These are phyloP conservation scores for Molossus molossus DNA, from an alignment of 2,797 vertebrate species.

Conservation along the genomic window DNA sequence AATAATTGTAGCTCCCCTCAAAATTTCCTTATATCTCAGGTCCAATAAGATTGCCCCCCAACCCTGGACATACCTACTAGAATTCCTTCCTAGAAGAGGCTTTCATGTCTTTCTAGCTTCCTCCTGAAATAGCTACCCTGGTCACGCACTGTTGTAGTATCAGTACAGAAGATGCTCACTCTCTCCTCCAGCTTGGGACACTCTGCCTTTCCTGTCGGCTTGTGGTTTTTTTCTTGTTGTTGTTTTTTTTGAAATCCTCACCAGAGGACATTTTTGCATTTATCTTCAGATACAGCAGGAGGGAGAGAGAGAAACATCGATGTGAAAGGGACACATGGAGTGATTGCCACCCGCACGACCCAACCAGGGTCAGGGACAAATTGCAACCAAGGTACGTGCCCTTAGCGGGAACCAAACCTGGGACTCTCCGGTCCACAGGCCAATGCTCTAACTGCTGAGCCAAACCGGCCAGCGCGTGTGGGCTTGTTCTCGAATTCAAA, in stretches of 20 bases:
- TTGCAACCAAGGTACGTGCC: background rate
- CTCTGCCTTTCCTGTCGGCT: too few relatives aligned
- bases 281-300: too few relatives aligned
- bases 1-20: background rate
- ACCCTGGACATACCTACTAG: background rate
- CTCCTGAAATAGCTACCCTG: background rate
- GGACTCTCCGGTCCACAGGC: background rate
- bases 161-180: background rate
- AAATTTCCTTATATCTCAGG: background rate
- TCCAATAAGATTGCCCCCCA: background rate
- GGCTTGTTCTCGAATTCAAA: background rate
- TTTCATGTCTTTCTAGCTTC: background rate
- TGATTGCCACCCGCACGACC: background rate
- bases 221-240: background rate
- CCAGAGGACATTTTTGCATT: too few relatives aligned
- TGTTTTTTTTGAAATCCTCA: too few relatives aligned
- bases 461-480: background rate
- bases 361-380: background rate
- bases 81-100: background rate
- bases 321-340: background rate
- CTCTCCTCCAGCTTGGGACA: background rate
- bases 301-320: background rate
- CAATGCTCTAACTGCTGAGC: background rate
- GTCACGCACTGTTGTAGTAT: background rate
- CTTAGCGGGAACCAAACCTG: background rate